phyloP scores from a whole-genome alignment of 2,113 vertebrate species.

The Pica pica region DNA sequence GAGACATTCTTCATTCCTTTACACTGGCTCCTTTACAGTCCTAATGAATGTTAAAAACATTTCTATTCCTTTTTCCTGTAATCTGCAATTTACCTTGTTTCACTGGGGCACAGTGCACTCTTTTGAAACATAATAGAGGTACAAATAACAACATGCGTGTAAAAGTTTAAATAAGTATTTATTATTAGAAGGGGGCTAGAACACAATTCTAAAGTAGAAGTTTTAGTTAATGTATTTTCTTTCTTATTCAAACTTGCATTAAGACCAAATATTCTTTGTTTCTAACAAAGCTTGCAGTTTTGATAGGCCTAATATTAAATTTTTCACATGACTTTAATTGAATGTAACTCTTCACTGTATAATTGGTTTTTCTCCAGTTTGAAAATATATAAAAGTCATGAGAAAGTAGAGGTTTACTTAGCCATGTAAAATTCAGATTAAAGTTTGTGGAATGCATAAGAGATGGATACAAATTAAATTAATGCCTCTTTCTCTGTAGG shows the following conservation, averaged over 20 bases:
- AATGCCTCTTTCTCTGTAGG: slow-evolving; percentile 70
- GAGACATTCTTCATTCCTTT: background rate
- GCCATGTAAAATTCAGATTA: background rate
- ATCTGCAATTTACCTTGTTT: background rate
- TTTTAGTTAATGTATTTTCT: background rate
- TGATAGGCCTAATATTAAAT: background rate
- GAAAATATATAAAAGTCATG: background rate
- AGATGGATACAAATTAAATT: background rate
- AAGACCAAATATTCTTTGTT: background rate
- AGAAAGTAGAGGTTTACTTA: background rate
- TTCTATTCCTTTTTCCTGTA: background rate
- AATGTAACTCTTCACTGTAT: background rate
- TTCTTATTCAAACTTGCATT: background rate
- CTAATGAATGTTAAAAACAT: background rate
- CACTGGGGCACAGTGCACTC: background rate
- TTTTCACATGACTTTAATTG: background rate
- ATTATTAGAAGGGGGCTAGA: background rate
- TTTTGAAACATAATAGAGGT: background rate
- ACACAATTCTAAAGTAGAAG: background rate
- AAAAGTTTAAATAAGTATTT: background rate
- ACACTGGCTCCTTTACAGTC: background rate
- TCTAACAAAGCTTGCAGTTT: background rate
- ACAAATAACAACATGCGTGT: background rate
- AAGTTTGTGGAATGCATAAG: background rate
- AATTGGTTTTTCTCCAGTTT: background rate